Evolutionary conservation across 2,113 vertebrate species (phyloP).

Genomic region (cattle (Bos taurus)): ARS-UCD2.0 NC_037339.1:50934501-50935000

Average conservation of each 20-base stretch:
- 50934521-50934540: not conserved
- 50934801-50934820: not conserved
- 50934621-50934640: not conserved
- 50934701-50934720: not conserved
- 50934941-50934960: not conserved
- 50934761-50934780: not conserved
- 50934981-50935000: not conserved
- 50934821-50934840: not conserved
- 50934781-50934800: not conserved
- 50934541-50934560: not conserved
- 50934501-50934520: not conserved
- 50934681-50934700: not conserved
- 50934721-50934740: not conserved
- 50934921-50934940: not conserved
- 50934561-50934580: too few relatives aligned
- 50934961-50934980: not conserved
- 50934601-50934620: not conserved
- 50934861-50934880: not conserved
- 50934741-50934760: not conserved
- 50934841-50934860: not conserved
- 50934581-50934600: too few relatives aligned
- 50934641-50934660: not conserved
- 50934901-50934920: accelerated
- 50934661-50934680: not conserved
- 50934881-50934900: not conserved